A percentile compares a stretch with the other conserved stretches of the same genome.
phyloP scores from a whole-genome alignment of 2,113 vertebrate genomes.

The Choloepus hoffmanni region DNA sequence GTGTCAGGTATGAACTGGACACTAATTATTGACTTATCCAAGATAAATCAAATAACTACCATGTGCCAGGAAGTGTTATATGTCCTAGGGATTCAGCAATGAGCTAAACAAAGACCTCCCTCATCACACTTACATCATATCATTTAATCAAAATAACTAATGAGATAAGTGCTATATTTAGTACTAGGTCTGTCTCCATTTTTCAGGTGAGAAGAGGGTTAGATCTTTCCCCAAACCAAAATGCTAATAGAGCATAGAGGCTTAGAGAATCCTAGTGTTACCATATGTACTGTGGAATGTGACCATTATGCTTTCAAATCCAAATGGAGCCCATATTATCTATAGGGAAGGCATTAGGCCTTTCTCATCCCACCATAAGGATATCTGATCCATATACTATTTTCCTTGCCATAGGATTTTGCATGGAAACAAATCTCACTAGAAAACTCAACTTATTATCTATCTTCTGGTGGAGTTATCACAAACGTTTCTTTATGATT shows the following conservation, averaged over 20 bases:
- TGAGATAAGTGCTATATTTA: neutral
- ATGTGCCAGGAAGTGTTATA: neutral
- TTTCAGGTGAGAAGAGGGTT: neutral
- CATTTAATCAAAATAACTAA: constrained; percentile 28
- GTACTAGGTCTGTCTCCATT: neutral
- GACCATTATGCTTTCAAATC: neutral
- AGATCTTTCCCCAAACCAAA: neutral
- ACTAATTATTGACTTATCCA: neutral
- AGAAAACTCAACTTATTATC: neutral
- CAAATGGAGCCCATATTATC: neutral
- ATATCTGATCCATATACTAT: neutral
- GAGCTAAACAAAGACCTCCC: neutral
- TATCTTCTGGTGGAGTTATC: neutral
- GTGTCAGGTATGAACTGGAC: neutral
- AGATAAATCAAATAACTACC: neutral
- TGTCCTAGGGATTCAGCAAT: neutral
- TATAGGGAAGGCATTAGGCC: neutral
- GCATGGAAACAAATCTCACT: neutral
- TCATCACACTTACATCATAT: neutral
- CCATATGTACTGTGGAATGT: neutral
- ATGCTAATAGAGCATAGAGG: neutral
- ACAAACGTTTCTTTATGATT: neutral
- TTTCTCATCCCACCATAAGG: neutral
- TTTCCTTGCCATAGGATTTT: constrained; percentile 28
- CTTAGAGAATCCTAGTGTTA: neutral